Base-by-base conservation (phyloP, 2,888 invertebrate species). In the Eurois occulta region DNA sequence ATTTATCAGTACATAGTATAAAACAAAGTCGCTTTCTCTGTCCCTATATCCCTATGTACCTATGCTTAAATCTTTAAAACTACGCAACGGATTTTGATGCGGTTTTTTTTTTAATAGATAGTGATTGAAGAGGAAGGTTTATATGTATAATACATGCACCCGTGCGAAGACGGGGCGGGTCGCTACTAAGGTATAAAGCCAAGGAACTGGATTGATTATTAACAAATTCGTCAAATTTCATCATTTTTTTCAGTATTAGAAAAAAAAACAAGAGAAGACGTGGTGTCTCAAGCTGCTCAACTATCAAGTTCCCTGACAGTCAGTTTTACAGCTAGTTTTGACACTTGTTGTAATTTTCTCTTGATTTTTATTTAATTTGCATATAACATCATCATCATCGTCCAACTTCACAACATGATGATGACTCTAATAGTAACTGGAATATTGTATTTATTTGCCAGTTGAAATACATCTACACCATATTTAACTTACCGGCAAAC, bases 391-490 rank as follows among this genome's bases (percentile, higher is more conserved):
- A 71, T 78, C 78, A 82, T 72, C 62, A 67, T n/a, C 1, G 13
- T 46, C 41, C 71, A 67, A 48, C 5, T 64, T 77, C 32, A 58
- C 72, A 55, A 68, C 82, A 62, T 46, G 68, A 58, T 58, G 58
- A 72, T 55, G 43, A 67, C 48, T 35, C 13, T 70, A 87, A 87
- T 78, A 55, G 60, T 67, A 74, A 83, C 86, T 35, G 72, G 66
- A 84, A 80, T 67, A 78, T 86, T 79, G 65, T 83, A 81, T 84
- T 84, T 84, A 85, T 88, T 85, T 80, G 77, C 75, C 87, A 67
- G 83, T 83, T 86, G 86, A 80, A 84, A 89, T 76, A 71, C 80
- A 86, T 81, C 80, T 77, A 77, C 79, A 75, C 75, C 74, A 77
- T 80, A 85, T 84, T 87, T 83, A 84, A 80, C 80, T 76, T 72